Evolutionary conservation across 1,140 invertebrate species (phyloP), one percentile per base, ranked within the genome.

Genomic region (Globodera rostochiensis): DNA sequence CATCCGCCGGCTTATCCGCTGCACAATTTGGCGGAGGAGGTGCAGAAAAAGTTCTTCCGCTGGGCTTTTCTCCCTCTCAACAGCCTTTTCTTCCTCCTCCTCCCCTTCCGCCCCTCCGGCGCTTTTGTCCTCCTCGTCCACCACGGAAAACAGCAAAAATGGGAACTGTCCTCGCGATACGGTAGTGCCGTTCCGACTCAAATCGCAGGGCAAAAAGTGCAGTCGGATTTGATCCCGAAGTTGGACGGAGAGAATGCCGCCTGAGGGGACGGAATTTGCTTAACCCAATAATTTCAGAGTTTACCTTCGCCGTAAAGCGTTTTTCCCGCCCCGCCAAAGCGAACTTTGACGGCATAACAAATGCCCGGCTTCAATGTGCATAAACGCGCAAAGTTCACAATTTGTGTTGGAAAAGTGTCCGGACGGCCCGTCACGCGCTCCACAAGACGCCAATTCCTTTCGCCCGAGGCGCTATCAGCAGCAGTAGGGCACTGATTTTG

Each of bases 131-230:
- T 71, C 11, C 36, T 36, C 5, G 69, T 36, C 53, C 5, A 71
- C 70, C 1, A 85, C 90, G 87, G 95, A 96, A 90, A 98, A 98
- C 7, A 98, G 92, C 77, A 98, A 93, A 86, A 95, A 94, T 0
- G 97, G 96, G 85, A 98, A 94, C 91, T 99, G 97, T 67, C 97
- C 97, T 64, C 96, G 92, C 0, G 94, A 94, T 84, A 96, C 93
- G 5, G 95, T 97, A 0, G 96, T 96, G 79, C 87, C 87, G 75
- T 88, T 88, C 25, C 80, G 53, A 60, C 84, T 84, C 13, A 89
- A 46, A 13, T 81, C 81, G 67, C 85, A 88, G 13, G 86, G 85
- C n/a, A 83, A 74, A 74, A 87, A 88, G 49, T 77, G 77, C 6
- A 88, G 25, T 36, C 80, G 78, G 4, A 69, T 77, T 60, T 88